These are phyloP conservation scores for Hydrocynus forskahlii DNA, from an alignment of 2,797 vertebrate species.

Conservation along the genomic window DNA sequence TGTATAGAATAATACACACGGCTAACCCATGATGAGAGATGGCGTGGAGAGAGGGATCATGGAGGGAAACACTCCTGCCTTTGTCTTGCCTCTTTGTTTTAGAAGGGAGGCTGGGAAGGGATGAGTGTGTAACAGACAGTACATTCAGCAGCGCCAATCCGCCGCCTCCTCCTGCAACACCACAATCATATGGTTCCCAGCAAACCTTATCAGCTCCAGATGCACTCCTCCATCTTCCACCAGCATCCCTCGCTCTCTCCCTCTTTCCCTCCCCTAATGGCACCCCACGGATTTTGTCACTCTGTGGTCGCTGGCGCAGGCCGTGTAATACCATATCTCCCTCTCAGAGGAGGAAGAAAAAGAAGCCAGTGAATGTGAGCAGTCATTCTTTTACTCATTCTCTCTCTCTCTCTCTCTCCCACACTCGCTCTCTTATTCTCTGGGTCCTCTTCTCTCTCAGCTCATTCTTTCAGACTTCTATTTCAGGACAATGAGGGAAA, in stretches of 20 bases:
- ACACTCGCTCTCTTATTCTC: constrained; percentile 31
- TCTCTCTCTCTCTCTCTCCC: constrained; percentile 39
- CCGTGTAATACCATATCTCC: constrained; percentile 85
- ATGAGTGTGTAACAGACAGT: constrained; percentile 68
- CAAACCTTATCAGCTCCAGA: constrained; percentile 90
- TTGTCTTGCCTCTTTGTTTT: constrained; percentile 62
- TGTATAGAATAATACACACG: constrained; percentile 72
- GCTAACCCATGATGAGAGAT: constrained; percentile 74
- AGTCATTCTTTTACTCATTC: constrained; percentile 59
- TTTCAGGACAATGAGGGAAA: constrained; percentile 43
- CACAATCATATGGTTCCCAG: constrained; percentile 88
- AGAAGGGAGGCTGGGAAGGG: constrained; percentile 53
- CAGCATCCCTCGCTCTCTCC: constrained; percentile 74
- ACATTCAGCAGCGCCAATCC: constrained; percentile 64
- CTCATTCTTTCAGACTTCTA: constrained; percentile 35
- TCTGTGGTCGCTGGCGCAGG: constrained; percentile 87
- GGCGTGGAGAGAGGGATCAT: constrained; percentile 72
- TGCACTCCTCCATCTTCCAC: constrained; percentile 83
- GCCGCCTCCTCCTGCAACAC: constrained; percentile 64
- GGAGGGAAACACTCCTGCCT: constrained; percentile 61
- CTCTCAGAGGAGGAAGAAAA: constrained; percentile 79
- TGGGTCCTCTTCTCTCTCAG: constrained; percentile 38
- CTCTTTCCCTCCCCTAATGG: constrained; percentile 80
- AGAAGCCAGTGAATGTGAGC: constrained; percentile 60
- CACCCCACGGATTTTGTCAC: constrained; percentile 92